Conservation (phyloP, 2,888 invertebrate species). For the Cantharis flavilabris region DNA sequence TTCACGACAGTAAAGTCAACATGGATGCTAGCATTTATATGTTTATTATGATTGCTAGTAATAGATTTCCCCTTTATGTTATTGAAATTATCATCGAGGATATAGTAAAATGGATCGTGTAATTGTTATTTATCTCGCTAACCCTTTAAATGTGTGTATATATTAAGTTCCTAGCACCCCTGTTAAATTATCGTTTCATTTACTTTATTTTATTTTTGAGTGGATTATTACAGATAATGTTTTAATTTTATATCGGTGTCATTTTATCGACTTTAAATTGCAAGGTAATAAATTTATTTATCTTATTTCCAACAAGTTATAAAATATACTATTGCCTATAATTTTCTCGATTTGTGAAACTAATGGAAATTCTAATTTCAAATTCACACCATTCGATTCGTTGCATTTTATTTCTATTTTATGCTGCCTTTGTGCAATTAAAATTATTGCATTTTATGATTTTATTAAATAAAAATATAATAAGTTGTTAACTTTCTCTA, state of each 20-base stretch:
- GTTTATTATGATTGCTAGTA: neutral
- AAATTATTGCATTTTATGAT: neutral
- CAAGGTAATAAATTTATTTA: neutral
- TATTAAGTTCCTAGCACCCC: neutral
- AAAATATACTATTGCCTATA: neutral
- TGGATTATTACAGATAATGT: neutral
- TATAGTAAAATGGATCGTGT: neutral
- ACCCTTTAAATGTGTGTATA: neutral
- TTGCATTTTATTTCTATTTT: neutral
- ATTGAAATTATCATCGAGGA: neutral
- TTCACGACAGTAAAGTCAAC: neutral
- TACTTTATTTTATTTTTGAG: neutral
- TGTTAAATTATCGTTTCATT: neutral
- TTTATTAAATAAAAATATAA: neutral
- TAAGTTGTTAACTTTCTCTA: neutral
- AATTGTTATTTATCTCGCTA: neutral
- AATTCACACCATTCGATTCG: neutral
- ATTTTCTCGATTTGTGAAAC: neutral
- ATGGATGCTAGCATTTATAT: neutral
- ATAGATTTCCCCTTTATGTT: neutral
- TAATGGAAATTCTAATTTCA: neutral
- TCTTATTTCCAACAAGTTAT: neutral
- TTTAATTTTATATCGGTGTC: neutral
- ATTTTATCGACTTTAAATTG: neutral
- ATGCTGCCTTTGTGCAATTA: neutral